Evolutionary conservation across 2,888 invertebrate species (phyloP).

Genomic region (Nomada flava): DNA sequence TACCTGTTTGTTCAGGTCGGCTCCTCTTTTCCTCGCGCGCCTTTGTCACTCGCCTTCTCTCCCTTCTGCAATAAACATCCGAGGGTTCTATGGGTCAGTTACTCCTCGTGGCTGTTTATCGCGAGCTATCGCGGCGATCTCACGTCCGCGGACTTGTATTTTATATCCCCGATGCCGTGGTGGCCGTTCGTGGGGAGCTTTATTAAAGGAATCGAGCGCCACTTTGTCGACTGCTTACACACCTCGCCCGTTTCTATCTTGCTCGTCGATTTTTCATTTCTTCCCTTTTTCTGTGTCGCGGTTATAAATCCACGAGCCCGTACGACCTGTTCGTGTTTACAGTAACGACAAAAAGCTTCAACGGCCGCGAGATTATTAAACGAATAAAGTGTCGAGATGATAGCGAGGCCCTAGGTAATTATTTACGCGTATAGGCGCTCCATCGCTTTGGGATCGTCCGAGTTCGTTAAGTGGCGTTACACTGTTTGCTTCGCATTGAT

Average conservation of each 20-base stretch:
- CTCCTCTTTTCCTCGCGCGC: slow-evolving; percentile 13
- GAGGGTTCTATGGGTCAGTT: slow-evolving; percentile 52
- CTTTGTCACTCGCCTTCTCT: slow-evolving; percentile 5
- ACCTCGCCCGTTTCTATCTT: too few relatives aligned
- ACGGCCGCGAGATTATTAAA: too few relatives aligned
- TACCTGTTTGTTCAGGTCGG: slow-evolving; percentile 21
- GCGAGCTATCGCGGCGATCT: slow-evolving; percentile 41
- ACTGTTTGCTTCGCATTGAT: too few relatives aligned
- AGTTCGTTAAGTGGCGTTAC: too few relatives aligned
- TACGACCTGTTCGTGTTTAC: too few relatives aligned
- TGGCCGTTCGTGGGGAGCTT: slow-evolving; percentile 5
- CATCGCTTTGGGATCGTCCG: too few relatives aligned
- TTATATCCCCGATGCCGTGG: slow-evolving; percentile 31
- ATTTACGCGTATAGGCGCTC: too few relatives aligned
- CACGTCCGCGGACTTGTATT: slow-evolving; percentile 46
- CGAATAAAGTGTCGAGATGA: too few relatives aligned
- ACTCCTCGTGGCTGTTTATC: slow-evolving; percentile 53
- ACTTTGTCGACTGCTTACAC: slow-evolving; percentile 16
- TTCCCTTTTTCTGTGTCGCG: not conserved
- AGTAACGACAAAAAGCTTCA: too few relatives aligned
- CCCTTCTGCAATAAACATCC: slow-evolving; percentile 34
- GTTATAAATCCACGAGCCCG: not conserved
- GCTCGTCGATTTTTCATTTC: too few relatives aligned
- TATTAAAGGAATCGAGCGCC: slow-evolving; percentile 46
- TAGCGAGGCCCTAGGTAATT: too few relatives aligned